Percentiles rank a stretch among this genome's conserved stretches.
Evolutionary conservation across 2,797 vertebrate genomes (phyloP).

Genomic region (Podarcis lilfordi): DNA sequence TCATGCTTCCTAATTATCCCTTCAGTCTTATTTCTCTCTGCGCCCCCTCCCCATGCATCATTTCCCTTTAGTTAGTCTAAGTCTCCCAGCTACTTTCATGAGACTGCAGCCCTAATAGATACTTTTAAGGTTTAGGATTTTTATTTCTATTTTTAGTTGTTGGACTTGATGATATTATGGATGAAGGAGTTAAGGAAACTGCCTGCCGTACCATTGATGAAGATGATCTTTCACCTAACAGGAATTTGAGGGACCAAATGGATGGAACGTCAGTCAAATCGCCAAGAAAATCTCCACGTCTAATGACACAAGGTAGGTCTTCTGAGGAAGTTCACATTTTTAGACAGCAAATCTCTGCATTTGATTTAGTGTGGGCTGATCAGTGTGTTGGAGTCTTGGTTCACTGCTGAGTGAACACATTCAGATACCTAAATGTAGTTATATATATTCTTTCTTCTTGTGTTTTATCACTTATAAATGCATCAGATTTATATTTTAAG

Average conservation of each 20-base stretch:
- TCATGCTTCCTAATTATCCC: constrained; percentile 29
- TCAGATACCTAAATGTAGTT: background rate
- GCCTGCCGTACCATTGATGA: constrained; percentile 79
- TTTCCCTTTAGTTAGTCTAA: constrained; percentile 29
- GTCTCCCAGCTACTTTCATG: constrained; percentile 28
- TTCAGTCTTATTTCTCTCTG: constrained; percentile 33
- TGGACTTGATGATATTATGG: constrained; percentile 86
- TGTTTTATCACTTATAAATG: background rate
- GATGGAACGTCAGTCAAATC: constrained; percentile 75
- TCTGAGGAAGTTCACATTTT: background rate
- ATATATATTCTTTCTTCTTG: background rate
- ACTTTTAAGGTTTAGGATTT: constrained; percentile 63
- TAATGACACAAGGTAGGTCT: constrained; percentile 80
- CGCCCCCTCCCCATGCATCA: constrained; percentile 36
- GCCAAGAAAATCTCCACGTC: constrained; percentile 84
- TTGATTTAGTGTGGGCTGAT: background rate
- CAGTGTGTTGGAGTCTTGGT: background rate
- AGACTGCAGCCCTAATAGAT: constrained; percentile 22
- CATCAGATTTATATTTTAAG: background rate
- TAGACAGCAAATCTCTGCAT: background rate
- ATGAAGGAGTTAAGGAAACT: constrained; percentile 83
- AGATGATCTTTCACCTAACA: constrained; percentile 80
- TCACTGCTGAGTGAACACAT: background rate
- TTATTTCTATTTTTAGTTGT: constrained; percentile 75
- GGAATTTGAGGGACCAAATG: constrained; percentile 77